Evolutionary conservation across 92 coral and sea anemone genomes (phyloP).

Genomic region (Ricordea florida): DNA sequence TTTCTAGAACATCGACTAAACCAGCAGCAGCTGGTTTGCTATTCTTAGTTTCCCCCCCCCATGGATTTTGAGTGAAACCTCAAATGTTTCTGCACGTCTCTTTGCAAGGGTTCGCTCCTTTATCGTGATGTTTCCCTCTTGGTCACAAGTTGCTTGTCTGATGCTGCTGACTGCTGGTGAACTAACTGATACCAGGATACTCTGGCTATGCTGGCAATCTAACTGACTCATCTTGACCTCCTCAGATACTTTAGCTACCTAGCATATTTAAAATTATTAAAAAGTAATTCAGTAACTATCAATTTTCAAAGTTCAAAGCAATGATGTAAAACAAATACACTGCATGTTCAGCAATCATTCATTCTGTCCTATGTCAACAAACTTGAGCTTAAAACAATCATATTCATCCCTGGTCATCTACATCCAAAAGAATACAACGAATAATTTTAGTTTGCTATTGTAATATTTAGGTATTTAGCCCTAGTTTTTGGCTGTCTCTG

Average conservation of each 20-base stretch:
- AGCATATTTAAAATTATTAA: slow-evolving; percentile 3
- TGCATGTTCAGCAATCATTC: neutral
- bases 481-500: slow-evolving; percentile 6
- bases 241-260: slow-evolving; percentile 25
- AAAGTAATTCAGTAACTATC: neutral
- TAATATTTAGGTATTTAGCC: slow-evolving; percentile 3
- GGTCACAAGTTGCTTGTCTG: slow-evolving; percentile 21
- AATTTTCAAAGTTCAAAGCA: slow-evolving; percentile 1
- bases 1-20: neutral
- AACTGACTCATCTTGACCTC: slow-evolving; percentile 1
- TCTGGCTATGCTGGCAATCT: slow-evolving; percentile 10
- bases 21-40: slow-evolving; percentile 19
- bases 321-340: slow-evolving; percentile 9
- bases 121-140: slow-evolving; percentile 28
- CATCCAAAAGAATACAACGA: slow-evolving; percentile 2
- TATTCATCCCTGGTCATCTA: slow-evolving; percentile 3
- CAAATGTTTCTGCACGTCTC: slow-evolving; percentile 35
- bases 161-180: slow-evolving; percentile 16
- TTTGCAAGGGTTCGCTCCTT: slow-evolving; percentile 11
- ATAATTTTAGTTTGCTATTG: slow-evolving; percentile 1
- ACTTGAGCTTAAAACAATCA: neutral
- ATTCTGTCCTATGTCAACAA: neutral
- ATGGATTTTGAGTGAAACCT: slow-evolving; percentile 17
- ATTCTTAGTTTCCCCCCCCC: neutral
- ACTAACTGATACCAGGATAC: slow-evolving; percentile 24